A percentile compares a stretch with the other conserved stretches of the same genome.
Evolutionary conservation across 2,113 vertebrate species (phyloP).

Genomic region (Pelodiscus sinensis): DNA sequence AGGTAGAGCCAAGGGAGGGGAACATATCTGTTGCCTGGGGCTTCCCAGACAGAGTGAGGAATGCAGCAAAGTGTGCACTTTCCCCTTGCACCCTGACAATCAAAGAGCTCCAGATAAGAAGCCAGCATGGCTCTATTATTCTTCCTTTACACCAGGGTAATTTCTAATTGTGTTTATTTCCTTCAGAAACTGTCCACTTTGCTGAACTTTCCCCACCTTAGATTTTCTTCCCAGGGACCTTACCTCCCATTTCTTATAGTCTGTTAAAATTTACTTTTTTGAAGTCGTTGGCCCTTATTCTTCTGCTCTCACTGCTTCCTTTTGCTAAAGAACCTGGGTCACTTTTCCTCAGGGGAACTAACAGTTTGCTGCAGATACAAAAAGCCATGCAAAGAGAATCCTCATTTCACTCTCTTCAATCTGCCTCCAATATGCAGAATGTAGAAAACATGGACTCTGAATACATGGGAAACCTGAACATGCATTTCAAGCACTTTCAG

Average conservation of each 20-base stretch:
- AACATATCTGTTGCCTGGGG: too few species aligned
- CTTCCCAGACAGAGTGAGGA: too few species aligned
- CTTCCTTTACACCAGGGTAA: background rate
- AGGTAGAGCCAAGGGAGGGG: too few species aligned
- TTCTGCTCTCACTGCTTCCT: background rate
- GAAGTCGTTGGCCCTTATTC: background rate
- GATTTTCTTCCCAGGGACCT: background rate
- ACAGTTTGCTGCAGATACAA: background rate
- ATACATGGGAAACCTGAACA: background rate
- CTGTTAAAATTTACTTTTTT: background rate
- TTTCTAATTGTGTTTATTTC: background rate
- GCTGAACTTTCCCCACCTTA: background rate
- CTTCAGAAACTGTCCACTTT: background rate
- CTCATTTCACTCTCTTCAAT: rapidly evolving
- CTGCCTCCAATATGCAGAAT: rapidly evolving
- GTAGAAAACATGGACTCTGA: background rate
- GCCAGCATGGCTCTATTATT: background rate
- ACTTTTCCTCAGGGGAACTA: background rate
- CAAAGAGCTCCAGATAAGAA: background rate
- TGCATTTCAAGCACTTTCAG: rapidly evolving
- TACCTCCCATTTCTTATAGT: background rate
- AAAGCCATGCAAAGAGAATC: background rate
- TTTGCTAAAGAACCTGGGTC: background rate
- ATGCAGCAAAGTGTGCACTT: too few species aligned
- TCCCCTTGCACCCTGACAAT: background rate